These are phyloP conservation scores for Actias luna DNA, from an alignment of 2,888 invertebrate species.

Conservation along the genomic window DNA sequence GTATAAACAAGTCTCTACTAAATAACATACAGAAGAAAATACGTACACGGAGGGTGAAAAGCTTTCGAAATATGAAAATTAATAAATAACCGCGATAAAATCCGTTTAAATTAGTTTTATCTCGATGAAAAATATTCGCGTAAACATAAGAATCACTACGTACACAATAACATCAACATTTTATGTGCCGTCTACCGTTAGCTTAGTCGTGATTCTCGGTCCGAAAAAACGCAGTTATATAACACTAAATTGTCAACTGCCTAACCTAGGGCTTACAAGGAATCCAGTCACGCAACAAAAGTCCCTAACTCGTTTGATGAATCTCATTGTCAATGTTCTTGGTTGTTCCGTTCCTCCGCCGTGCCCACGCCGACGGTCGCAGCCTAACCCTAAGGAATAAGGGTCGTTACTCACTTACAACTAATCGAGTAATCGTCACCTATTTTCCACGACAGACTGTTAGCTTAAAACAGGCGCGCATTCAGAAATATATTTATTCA, in stretches of 20 bases:
- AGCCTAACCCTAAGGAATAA: constrained; percentile 9
- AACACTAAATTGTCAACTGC: neutral
- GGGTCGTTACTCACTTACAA: constrained; percentile 19
- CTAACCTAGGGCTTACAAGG: neutral
- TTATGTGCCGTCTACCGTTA: too few species aligned
- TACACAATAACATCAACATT: too few species aligned
- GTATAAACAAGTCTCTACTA: too few species aligned
- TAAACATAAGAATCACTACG: too few species aligned
- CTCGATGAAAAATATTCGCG: too few species aligned
- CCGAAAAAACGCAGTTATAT: neutral
- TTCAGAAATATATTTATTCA: neutral
- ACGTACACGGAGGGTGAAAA: too few species aligned
- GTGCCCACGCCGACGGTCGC: neutral
- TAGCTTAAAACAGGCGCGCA: neutral
- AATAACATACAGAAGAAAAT: too few species aligned
- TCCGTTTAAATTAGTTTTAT: too few species aligned
- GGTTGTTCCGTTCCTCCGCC: neutral
- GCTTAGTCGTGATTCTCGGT: too few species aligned
- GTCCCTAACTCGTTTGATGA: neutral
- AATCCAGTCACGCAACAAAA: constrained; percentile 10
- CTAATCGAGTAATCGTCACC: constrained; percentile 20
- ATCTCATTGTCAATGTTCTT: neutral
- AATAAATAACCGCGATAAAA: too few species aligned
- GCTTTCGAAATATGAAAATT: too few species aligned
- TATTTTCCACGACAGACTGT: constrained; percentile 17